These are phyloP conservation scores for Cotesia glomerata DNA, from an alignment of 1,140 invertebrate genomes.

Conservation along the genomic window DNA sequence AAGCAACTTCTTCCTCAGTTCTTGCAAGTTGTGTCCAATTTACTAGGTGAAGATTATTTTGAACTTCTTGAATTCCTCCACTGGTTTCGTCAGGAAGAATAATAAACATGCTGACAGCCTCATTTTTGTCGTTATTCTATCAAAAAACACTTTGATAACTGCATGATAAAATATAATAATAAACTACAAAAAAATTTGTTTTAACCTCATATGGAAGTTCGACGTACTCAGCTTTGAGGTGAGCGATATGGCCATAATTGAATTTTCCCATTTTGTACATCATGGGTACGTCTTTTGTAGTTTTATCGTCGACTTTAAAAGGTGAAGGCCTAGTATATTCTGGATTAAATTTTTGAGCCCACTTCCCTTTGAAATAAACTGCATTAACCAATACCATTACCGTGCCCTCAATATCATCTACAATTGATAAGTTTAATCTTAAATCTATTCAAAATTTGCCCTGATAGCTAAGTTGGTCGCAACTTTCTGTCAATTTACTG, in stretches of 20 bases:
- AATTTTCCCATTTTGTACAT: constrained; percentile 67
- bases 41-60: constrained; percentile 54
- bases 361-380: constrained; percentile 80
- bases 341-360: constrained; percentile 73
- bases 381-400: constrained; percentile 73
- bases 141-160: not conserved
- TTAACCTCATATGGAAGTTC: constrained; percentile 71
- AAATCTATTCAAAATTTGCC: not conserved
- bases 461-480: no score
- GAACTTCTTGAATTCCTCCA: constrained; percentile 58
- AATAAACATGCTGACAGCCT: constrained; percentile 62
- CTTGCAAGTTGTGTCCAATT: constrained; percentile 49
- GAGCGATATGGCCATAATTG: constrained; percentile 60
- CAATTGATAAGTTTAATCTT: not conserved
- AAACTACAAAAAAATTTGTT: no score
- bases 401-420: constrained; percentile 52
- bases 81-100: constrained; percentile 62
- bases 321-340: constrained; percentile 61
- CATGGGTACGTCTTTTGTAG: constrained; percentile 63
- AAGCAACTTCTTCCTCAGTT: constrained; percentile 4
- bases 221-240: constrained; percentile 66
- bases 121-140: constrained; percentile 34
- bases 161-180: not conserved
- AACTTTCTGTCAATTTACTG: no score
- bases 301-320: constrained; percentile 58